Evolutionary conservation across 2,888 invertebrate species (phyloP).

Genomic region (Microctonus brassicae): DNA sequence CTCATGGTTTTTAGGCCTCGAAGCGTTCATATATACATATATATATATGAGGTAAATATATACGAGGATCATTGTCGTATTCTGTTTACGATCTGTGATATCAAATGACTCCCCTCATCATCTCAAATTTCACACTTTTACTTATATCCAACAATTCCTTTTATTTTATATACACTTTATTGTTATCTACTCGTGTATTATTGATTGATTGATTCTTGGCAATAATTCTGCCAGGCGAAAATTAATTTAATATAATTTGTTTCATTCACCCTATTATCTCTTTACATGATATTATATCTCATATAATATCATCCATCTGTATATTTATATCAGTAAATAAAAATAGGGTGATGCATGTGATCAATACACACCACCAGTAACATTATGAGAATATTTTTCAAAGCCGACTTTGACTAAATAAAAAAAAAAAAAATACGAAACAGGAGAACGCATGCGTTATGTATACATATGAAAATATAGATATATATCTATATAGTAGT

Average conservation of each 20-base stretch:
- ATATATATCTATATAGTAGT: too few relatives aligned
- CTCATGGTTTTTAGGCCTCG: constrained; percentile 10
- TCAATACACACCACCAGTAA: too few relatives aligned
- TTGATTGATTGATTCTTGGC: not conserved
- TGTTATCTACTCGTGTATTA: not conserved
- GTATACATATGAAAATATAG: too few relatives aligned
- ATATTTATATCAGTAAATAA: too few relatives aligned
- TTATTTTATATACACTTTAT: constrained; percentile 17
- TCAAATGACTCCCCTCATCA: constrained; percentile 33
- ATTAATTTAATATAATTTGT: not conserved
- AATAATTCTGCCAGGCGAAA: not conserved
- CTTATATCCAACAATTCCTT: constrained; percentile 25
- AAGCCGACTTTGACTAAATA: too few relatives aligned
- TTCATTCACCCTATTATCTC: not conserved
- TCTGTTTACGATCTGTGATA: constrained; percentile 20
- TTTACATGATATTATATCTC: not conserved
- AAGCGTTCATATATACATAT: constrained; percentile 6
- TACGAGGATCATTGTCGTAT: constrained; percentile 33
- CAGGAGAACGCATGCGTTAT: too few relatives aligned
- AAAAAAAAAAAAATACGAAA: too few relatives aligned
- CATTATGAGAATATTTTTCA: too few relatives aligned
- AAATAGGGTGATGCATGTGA: too few relatives aligned
- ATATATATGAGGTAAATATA: constrained; percentile 22
- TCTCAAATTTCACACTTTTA: constrained; percentile 35
- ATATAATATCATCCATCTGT: not conserved